These are phyloP conservation scores for Bicyclus anynana DNA, from an alignment of 1,140 invertebrate genomes.

Conservation along the genomic window DNA sequence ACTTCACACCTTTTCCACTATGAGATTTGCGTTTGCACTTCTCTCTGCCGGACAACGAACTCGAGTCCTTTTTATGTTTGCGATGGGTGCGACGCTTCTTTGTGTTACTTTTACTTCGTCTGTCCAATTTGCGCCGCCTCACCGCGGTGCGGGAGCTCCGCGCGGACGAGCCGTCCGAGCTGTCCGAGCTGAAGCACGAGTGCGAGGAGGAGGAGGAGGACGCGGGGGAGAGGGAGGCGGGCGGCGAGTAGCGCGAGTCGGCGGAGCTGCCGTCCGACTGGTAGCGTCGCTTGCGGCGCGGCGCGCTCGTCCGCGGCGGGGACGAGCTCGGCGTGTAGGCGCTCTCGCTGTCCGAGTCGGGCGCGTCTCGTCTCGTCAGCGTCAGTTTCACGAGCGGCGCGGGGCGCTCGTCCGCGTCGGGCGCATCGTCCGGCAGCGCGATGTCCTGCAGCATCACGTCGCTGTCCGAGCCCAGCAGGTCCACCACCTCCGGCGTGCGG, in stretches of 20 bases:
- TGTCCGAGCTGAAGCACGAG: neutral
- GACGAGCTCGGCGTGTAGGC: conserved; percentile 29
- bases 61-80: conserved; percentile 30
- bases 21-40: conserved; percentile 45
- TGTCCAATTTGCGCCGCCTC: too few relatives aligned
- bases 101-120: conserved; percentile 32
- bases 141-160: neutral
- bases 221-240: conserved; percentile 22
- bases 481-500: conserved; percentile 78
- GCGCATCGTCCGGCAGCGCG: conserved; percentile 20
- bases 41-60: conserved; percentile 25
- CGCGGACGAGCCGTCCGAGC: neutral
- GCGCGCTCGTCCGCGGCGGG: too few relatives aligned
- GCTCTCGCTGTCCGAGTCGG: conserved; percentile 41
- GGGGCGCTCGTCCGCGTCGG: conserved; percentile 20
- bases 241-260: conserved; percentile 6
- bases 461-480: conserved; percentile 77
- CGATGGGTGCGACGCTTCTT: conserved; percentile 28
- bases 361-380: conserved; percentile 36
- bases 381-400: conserved; percentile 48
- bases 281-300: conserved; percentile 17
- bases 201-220: too few relatives aligned
- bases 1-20: conserved; percentile 57
- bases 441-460: conserved; percentile 78
- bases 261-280: conserved; percentile 11